A percentile compares a stretch with the other conserved stretches of the same genome.
These are phyloP conservation scores for Himalopsyche japonica DNA, from an alignment of 2,888 invertebrate species.

Conservation along the genomic window DNA sequence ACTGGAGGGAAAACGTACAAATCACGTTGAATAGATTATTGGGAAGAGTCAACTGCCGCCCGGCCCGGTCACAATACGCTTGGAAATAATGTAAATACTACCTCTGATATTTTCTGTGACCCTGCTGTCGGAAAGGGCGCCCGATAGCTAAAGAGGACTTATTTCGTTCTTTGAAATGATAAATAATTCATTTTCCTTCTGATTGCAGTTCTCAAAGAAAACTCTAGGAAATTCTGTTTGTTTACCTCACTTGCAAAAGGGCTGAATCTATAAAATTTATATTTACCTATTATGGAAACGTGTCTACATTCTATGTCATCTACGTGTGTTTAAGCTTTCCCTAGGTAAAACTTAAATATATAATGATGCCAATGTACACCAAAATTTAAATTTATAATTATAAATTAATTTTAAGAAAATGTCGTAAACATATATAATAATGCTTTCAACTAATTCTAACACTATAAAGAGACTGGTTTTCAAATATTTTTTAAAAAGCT, in stretches of 20 bases:
- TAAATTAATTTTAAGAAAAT: too few species aligned
- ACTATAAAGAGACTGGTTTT: too few species aligned
- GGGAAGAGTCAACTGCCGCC: conserved; percentile 3
- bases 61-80: conserved; percentile 2
- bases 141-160: neutral
- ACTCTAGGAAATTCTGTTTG: neutral
- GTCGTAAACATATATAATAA: too few species aligned
- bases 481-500: too few species aligned
- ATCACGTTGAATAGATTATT: conserved; percentile 29
- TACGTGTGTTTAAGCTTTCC: too few species aligned
- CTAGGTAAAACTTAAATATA: too few species aligned
- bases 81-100: conserved; percentile 22
- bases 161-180: neutral
- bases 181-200: neutral
- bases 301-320: too few species aligned
- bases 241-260: neutral
- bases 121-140: neutral
- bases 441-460: too few species aligned
- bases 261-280: neutral
- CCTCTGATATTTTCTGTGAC: conserved; percentile 9
- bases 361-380: too few species aligned
- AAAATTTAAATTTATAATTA: too few species aligned
- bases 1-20: conserved; percentile 7
- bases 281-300: neutral
- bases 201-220: neutral